phyloP scores from a whole-genome alignment of 2,888 invertebrate species.

The Pristionchus exspectatus region DNA sequence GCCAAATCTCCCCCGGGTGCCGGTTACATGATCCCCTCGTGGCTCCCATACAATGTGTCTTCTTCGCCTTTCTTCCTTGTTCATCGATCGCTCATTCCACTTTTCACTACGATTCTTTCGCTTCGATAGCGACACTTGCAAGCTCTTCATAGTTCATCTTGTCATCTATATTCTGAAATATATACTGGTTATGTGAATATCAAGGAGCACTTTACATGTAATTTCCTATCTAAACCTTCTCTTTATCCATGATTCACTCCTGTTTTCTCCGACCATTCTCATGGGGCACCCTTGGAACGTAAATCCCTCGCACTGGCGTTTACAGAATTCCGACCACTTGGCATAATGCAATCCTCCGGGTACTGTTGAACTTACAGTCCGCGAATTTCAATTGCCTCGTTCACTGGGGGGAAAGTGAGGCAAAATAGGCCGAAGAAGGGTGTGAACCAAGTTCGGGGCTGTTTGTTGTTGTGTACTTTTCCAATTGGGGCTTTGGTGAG shows the following conservation, averaged over 20 bases:
- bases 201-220: too few species aligned
- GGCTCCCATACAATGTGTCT: neutral
- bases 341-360: too few species aligned
- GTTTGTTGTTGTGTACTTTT: slow-evolving; percentile 2
- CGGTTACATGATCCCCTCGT: neutral
- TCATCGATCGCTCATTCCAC: neutral
- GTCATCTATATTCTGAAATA: too few species aligned
- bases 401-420: neutral
- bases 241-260: too few species aligned
- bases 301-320: too few species aligned
- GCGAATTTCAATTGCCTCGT: neutral
- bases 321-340: too few species aligned
- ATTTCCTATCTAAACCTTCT: too few species aligned
- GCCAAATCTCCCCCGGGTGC: neutral
- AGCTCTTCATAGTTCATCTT: too few species aligned
- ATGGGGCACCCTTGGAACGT: too few species aligned
- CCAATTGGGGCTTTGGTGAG: neutral
- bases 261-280: too few species aligned
- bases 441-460: neutral
- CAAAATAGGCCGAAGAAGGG: neutral
- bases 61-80: neutral
- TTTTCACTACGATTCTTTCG: neutral
- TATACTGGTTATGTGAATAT: too few species aligned
- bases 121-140: too few species aligned
- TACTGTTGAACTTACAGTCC: neutral